Evolutionary conservation across 2,797 vertebrate species (phyloP).

Genomic region (Cuniculus paca): DNA sequence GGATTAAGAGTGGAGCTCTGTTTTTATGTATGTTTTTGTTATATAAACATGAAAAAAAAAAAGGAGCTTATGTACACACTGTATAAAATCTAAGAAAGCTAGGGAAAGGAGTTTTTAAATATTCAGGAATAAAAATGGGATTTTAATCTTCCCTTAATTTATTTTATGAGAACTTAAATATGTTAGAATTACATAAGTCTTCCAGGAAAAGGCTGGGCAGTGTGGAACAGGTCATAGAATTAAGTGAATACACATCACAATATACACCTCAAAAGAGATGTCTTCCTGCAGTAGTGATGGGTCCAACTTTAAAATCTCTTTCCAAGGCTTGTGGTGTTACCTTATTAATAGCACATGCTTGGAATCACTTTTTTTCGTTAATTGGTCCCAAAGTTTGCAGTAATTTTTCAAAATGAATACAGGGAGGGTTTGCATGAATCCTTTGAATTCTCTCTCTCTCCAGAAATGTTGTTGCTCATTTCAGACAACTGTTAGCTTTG

Average conservation of each 20-base stretch:
- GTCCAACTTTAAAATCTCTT: slow-evolving; percentile 46
- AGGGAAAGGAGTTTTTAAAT: slow-evolving; percentile 26
- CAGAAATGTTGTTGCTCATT: slow-evolving; percentile 33
- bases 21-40: neutral
- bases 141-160: neutral
- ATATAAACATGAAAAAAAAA: neutral
- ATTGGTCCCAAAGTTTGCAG: slow-evolving; percentile 50
- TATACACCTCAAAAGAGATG: neutral
- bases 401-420: slow-evolving; percentile 40
- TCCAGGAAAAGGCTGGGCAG: slow-evolving; percentile 10
- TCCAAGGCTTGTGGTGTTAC: neutral
- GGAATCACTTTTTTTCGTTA: slow-evolving; percentile 12
- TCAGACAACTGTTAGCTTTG: slow-evolving; percentile 62
- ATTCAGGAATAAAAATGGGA: neutral
- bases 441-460: neutral
- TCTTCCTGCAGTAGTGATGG: neutral
- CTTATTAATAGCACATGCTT: slow-evolving; percentile 18
- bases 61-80: slow-evolving; percentile 9
- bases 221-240: neutral
- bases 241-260: neutral
- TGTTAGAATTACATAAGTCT: slow-evolving; percentile 9
- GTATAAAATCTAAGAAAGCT: slow-evolving; percentile 24
- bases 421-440: slow-evolving; percentile 35
- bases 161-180: slow-evolving; percentile 61
- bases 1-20: neutral